phyloP scores from a whole-genome alignment of 2,113 vertebrate species.

The Conger conger region DNA sequence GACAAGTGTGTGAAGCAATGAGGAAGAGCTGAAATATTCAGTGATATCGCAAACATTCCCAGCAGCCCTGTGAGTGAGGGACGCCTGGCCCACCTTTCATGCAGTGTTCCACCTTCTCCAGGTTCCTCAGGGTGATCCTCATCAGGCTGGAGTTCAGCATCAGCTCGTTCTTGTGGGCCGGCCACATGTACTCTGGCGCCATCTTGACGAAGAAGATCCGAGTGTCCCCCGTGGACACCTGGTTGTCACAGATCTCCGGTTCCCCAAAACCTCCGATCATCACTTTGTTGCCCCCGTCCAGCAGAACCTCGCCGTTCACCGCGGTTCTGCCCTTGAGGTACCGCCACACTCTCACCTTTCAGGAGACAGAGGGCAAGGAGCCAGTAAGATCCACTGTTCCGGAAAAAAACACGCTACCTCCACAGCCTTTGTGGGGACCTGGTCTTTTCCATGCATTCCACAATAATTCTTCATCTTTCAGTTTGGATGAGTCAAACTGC shows the following conservation, averaged over 20 bases:
- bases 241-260: slow-evolving; percentile 93
- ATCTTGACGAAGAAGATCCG: slow-evolving; percentile 96
- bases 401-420: neutral
- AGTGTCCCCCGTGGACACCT: slow-evolving; percentile 92
- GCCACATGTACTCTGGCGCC: slow-evolving; percentile 77
- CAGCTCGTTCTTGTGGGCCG: slow-evolving; percentile 86
- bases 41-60: neutral
- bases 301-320: slow-evolving; percentile 80
- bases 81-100: slow-evolving; percentile 83
- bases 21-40: neutral
- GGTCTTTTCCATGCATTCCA: slow-evolving; percentile 3
- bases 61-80: neutral
- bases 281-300: slow-evolving; percentile 93
- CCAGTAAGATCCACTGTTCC: neutral
- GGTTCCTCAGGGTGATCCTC: slow-evolving; percentile 94
- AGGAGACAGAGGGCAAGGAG: slow-evolving; percentile 9
- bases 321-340: slow-evolving; percentile 89
- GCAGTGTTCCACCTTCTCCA: slow-evolving; percentile 94
- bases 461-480: neutral
- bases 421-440: neutral
- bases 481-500: neutral
- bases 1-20: neutral
- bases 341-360: slow-evolving; percentile 91
- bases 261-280: slow-evolving; percentile 94
- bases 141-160: slow-evolving; percentile 98